phyloP scores from a whole-genome alignment of 2,888 invertebrate genomes.

The Ellobium chinense region DNA sequence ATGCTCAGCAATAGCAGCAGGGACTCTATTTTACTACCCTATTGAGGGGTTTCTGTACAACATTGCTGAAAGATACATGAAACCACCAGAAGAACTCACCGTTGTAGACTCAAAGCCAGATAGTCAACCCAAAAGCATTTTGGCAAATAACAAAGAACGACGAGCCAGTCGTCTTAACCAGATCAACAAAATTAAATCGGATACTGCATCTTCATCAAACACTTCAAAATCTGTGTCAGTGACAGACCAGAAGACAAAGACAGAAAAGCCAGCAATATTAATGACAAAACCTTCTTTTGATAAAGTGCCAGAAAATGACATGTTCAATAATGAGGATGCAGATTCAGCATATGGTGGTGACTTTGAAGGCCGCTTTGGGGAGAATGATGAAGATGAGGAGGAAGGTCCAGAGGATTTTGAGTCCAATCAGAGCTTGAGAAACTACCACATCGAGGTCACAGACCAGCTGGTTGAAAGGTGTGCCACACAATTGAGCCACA shows the following conservation, averaged over 20 bases:
- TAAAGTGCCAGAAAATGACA: neutral
- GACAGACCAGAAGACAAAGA: neutral
- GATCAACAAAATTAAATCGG: conserved; percentile 37
- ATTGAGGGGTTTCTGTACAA: conserved; percentile 72
- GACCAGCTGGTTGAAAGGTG: conserved; percentile 75
- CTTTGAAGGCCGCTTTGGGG: conserved; percentile 45
- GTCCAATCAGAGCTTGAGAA: conserved; percentile 68
- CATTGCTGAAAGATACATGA: conserved; percentile 67
- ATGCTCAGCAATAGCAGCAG: conserved; percentile 76
- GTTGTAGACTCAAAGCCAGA: neutral
- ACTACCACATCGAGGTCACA: conserved; percentile 74
- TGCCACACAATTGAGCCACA: conserved; percentile 75
- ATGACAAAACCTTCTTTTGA: neutral
- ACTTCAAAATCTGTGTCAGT: neutral
- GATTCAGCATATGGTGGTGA: conserved; percentile 54
- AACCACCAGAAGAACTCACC: neutral
- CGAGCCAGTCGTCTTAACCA: conserved; percentile 42
- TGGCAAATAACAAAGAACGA: conserved; percentile 34
- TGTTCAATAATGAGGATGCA: conserved; percentile 45
- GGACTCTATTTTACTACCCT: conserved; percentile 76
- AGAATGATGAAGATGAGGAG: conserved; percentile 55
- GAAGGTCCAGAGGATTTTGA: conserved; percentile 70
- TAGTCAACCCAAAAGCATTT: neutral
- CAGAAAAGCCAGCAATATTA: neutral
- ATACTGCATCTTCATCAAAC: neutral